Evolutionary conservation across 2,113 vertebrate species (phyloP), one percentile per base, ranked within the genome.

Genomic region (Notiomystis cincta): DNA sequence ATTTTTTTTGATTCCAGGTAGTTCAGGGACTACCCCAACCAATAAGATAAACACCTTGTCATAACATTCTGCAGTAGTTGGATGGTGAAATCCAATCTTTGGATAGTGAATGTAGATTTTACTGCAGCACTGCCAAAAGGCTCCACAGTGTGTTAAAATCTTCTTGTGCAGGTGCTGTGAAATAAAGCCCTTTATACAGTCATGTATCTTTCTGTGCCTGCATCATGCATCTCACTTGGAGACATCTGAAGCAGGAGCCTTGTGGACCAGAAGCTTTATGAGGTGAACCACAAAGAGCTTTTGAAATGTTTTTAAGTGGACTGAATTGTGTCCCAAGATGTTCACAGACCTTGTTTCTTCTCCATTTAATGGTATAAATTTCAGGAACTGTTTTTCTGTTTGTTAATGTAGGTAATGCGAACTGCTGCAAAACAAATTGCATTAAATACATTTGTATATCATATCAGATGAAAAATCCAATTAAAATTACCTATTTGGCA

Each of bases 201-300:
- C 22, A 6, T 14, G 28, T 58, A 11, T 73, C 42, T 66, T 87
- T 78, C 70, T 76, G 60, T 70, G 30, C 24, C 31, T 57, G 15
- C 48, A 69, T 87, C 70, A 42, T 50, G 42, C 30, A 47, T 84
- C 58, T 67, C 47, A 37, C 44, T 67, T 73, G 47, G 38, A 94
- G 67, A 81, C n/a, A 51, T 84, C 44, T 89, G 51, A 79, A 95
- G 30, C 61, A 62, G 24, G 35, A 87, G 21, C 47, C 21, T 62
- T 71, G 48, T 44, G 30, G n/a, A 79, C 31, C 61, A 91, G 60
- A 58, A 81, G 37, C 51, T 87, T 91, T 93, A 78, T 62, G 51
- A 91, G 48, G 44, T 91, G 38, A 89, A 96, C 73, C 69, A 93
- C 87, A 93, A 93, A 95, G 69, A 89, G 81, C 56, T 93, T 93